Base-by-base conservation (phyloP, 2,113 vertebrate species). In the Mesocricetus auratus region DNA sequence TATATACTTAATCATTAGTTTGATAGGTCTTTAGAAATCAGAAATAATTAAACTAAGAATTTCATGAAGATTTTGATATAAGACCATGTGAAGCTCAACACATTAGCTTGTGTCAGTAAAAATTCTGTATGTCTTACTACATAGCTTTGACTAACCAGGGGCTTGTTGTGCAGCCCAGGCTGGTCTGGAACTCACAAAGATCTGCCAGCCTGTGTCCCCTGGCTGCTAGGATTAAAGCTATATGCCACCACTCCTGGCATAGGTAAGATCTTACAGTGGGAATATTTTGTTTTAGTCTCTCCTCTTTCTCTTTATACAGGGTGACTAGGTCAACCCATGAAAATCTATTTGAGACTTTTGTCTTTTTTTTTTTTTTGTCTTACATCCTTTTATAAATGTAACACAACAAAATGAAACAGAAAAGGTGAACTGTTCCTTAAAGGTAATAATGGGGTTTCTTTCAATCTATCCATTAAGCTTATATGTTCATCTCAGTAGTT, bases 331-430 rank as follows among this genome's bases (percentile, higher is more conserved):
- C 66, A 96, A 42, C 50, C 53, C 50, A 64, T 86, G 83, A 91
- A 86, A 88, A 93, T 50, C 8, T 95, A 42, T 78, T 93, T 93
- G 92, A 90, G 73, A 42, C 68, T 95, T n/a, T 69, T 45, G 78
- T 77, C 42, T 78, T 68, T 36, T 16, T 96, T n/a, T n/a, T n/a
- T 56, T 22, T 29, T 26, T 29, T 7, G 0, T 7, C 33, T 86
- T 60, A 60, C 39, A 62, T 86, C 39, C n/a, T 62, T 86, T 60
- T 79, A 50, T 53, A 94, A 96, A 90, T 21, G 47, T 58, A 89
- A 33, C 11, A 89, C 19, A 69, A 26, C 13, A 88, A n/a, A 16
- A 42, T 0, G 17, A 89, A 92, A 86, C 11, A 53, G 19, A 88
- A 86, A 87, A 90, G 93, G 16, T 33, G 36, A 94, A 7, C 29